phyloP scores from a whole-genome alignment of 2,888 invertebrate genomes.

The Phalera bucephala region DNA sequence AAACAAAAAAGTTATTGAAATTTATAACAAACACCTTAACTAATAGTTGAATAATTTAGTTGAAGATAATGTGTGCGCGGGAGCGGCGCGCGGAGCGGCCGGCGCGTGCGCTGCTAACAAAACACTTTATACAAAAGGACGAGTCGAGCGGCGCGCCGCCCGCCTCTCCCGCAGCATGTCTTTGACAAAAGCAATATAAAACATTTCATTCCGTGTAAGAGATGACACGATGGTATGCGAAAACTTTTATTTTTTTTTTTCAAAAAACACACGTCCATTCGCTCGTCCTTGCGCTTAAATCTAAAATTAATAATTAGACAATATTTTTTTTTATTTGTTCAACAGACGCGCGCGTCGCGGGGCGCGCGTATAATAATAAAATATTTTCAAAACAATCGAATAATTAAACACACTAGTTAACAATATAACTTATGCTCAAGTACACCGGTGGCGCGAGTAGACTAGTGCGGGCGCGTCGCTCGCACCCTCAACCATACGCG shows the following conservation, averaged over 20 bases:
- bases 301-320: conserved; percentile 83
- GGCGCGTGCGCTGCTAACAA: conserved; percentile 45
- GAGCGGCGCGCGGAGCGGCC: conserved; percentile 42
- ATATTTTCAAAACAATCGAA: conserved; percentile 83
- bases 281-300: conserved; percentile 80
- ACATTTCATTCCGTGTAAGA: conserved; percentile 81
- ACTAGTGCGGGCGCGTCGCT: conserved; percentile 30
- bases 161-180: conserved; percentile 53
- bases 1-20: conserved; percentile 82
- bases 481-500: conserved; percentile 44
- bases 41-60: conserved; percentile 80
- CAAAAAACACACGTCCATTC: conserved; percentile 81
- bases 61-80: conserved; percentile 47
- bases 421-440: conserved; percentile 75
- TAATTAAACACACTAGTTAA: conserved; percentile 84
- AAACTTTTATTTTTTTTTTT: conserved; percentile 63
- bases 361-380: conserved; percentile 82
- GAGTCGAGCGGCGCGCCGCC: conserved; percentile 37
- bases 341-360: conserved; percentile 78
- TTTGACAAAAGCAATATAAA: conserved; percentile 78
- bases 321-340: conserved; percentile 81
- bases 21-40: conserved; percentile 83
- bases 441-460: conserved; percentile 40
- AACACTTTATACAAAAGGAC: conserved; percentile 71
- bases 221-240: conserved; percentile 80